Base-by-base conservation (phyloP, 1,140 invertebrate genomes). In the Drosophila sp. region DNA sequence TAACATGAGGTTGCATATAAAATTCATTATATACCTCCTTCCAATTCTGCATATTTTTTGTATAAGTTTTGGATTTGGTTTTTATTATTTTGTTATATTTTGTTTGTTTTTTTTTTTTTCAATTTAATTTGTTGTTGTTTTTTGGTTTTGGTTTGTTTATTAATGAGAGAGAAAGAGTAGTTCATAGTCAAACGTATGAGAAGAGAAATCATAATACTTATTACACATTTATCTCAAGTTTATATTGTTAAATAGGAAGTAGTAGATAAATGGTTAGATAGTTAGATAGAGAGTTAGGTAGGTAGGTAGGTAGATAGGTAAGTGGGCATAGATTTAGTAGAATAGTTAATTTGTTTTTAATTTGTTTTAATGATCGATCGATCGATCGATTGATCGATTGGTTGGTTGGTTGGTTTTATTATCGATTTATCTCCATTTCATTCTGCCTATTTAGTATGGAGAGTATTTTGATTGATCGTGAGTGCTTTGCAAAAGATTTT, bases 11-110 rank as follows among this genome's bases (percentile, higher is more conserved):
- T 89, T 87, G 73, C 76, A 89, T 89, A 87, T 89, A 89, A 84
- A 76, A 77, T 83, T 73, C 69, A 87, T 83, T 87, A 91, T 90
- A 90, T 91, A 91, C 90, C 90, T 91, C 90, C 87, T 91, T 91
- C 90, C 90, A 91, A 84, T 91, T 91, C 90, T 91, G 90, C 90
- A 76, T 17, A 17, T 85, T 72, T 79, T 77, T 75, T 75, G 44
- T 50, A 50, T 50, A 27, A 50, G 44, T 25, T 27, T 50, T 50
- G 7, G 44, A 27, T 47, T 25, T 2, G 6, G 3, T 47, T 47
- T 73, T 74, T 64, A 60, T 64, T 84, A 62, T 65, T 35, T 67
- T 44, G 44, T 56, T 40, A 40, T 41, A 10, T 58, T 64, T 55
- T 64, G 17, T 29, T 55, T 54, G 32, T 55, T 55, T 35, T n/a